Percentiles rank a stretch among this genome's conserved stretches.
Evolutionary conservation across 2,113 vertebrate genomes (phyloP).

Genomic region (Brachirus orientalis): DNA sequence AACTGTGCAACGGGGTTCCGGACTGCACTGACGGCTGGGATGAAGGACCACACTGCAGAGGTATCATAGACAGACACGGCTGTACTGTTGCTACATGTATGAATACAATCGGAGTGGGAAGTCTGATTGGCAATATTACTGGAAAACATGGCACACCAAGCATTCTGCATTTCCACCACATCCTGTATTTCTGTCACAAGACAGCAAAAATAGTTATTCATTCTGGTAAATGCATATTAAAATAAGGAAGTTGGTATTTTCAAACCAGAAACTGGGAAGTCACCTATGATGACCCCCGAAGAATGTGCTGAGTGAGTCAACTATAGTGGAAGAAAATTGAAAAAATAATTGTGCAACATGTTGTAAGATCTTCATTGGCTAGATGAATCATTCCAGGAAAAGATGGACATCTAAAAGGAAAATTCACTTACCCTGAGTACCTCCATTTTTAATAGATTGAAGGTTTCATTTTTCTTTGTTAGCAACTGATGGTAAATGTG

Average conservation of each 20-base stretch:
- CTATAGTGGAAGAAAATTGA: neutral
- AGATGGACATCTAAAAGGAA: neutral
- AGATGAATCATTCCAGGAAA: neutral
- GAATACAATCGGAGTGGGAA: neutral
- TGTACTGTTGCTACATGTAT: neutral
- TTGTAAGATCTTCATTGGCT: neutral
- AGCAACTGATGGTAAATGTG: too few species aligned
- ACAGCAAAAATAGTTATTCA: neutral
- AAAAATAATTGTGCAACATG: constrained; percentile 20
- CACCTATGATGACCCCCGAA: constrained; percentile 32
- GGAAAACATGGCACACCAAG: neutral
- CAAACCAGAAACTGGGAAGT: constrained; percentile 47
- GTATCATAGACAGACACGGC: constrained; percentile 69
- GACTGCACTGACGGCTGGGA: constrained; percentile 94
- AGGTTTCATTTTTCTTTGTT: neutral
- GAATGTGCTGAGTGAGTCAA: too few species aligned
- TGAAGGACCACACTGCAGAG: constrained; percentile 93
- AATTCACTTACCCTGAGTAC: too few species aligned
- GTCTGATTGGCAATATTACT: neutral
- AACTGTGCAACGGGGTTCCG: constrained; percentile 88
- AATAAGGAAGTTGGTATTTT: constrained; percentile 16
- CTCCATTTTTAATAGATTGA: too few species aligned
- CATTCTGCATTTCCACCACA: neutral
- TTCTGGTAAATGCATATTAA: neutral
- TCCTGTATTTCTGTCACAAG: too few species aligned